Evolutionary conservation across 2,797 vertebrate species (phyloP).

Genomic region (Protonibea diacanthus): DNA sequence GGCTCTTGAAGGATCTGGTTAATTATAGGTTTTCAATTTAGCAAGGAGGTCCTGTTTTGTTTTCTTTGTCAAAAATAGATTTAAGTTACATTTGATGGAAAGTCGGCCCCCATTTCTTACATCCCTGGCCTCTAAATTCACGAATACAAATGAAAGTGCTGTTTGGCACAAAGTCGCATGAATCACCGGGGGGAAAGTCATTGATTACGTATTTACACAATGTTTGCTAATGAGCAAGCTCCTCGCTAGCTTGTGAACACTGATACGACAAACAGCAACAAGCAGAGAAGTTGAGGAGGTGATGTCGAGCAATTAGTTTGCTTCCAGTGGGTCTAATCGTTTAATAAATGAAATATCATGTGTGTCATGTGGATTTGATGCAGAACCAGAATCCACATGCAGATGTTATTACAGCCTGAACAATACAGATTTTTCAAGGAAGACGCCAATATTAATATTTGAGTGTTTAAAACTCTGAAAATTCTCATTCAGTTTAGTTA

Average conservation of each 20-base stretch:
- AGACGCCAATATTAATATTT: not conserved
- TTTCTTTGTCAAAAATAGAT: not conserved
- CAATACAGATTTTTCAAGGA: not conserved
- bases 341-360: not conserved
- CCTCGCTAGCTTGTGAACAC: no score
- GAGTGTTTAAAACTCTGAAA: not conserved
- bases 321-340: not conserved
- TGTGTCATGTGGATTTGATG: not conserved
- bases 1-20: not conserved
- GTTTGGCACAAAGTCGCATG: not conserved
- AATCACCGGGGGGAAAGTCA: not conserved
- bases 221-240: no score
- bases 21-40: not conserved
- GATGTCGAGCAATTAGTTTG: not conserved
- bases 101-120: not conserved
- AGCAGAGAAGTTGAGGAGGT: not conserved
- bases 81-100: not conserved
- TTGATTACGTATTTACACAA: not conserved
- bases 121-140: not conserved
- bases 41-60: rapidly evolving
- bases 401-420: not conserved
- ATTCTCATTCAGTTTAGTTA: no score
- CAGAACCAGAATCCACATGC: not conserved
- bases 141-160: not conserved
- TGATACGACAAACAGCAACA: not conserved